A percentile compares a stretch with the other conserved stretches of the same genome.
These are phyloP conservation scores for Hyphantria cunea DNA, from an alignment of 1,140 invertebrate species.

Conservation along the genomic window DNA sequence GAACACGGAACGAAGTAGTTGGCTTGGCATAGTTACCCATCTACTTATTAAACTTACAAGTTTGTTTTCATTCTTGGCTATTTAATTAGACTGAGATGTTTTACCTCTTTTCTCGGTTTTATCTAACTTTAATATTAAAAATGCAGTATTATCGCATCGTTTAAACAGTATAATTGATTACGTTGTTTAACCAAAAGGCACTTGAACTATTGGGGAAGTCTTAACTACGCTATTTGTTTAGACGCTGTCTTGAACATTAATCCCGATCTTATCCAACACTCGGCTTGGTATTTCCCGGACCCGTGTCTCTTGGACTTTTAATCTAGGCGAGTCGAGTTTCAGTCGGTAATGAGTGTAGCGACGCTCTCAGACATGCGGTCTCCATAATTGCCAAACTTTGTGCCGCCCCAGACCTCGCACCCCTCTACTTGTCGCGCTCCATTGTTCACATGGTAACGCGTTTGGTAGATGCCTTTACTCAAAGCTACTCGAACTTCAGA, in stretches of 20 bases:
- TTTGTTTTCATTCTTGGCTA: constrained; percentile 20
- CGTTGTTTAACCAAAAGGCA: constrained; percentile 31
- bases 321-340: constrained; percentile 72
- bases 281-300: constrained; percentile 38
- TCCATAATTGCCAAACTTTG: constrained; percentile 80
- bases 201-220: constrained; percentile 39
- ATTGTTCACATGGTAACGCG: constrained; percentile 69
- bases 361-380: constrained; percentile 79
- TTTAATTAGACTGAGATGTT: constrained; percentile 21
- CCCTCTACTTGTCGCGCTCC: constrained; percentile 66
- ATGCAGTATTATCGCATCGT: constrained; percentile 7
- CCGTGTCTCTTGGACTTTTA: constrained; percentile 63
- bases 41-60: constrained; percentile 26
- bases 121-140: constrained; percentile 3
- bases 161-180: constrained; percentile 19
- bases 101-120: constrained; percentile 7
- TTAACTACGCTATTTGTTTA: constrained; percentile 40
- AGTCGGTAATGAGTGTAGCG: constrained; percentile 76
- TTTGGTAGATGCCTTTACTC: constrained; percentile 51
- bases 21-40: constrained; percentile 23
- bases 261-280: constrained; percentile 34
- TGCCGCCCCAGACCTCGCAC: constrained; percentile 50
- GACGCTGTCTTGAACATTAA: constrained; percentile 40
- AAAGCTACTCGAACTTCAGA: constrained; percentile 39
- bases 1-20: constrained; percentile 21